Evolutionary conservation across 2,797 vertebrate genomes (phyloP), one percentile per base, ranked within the genome.

Genomic region (Argentina silus): DNA sequence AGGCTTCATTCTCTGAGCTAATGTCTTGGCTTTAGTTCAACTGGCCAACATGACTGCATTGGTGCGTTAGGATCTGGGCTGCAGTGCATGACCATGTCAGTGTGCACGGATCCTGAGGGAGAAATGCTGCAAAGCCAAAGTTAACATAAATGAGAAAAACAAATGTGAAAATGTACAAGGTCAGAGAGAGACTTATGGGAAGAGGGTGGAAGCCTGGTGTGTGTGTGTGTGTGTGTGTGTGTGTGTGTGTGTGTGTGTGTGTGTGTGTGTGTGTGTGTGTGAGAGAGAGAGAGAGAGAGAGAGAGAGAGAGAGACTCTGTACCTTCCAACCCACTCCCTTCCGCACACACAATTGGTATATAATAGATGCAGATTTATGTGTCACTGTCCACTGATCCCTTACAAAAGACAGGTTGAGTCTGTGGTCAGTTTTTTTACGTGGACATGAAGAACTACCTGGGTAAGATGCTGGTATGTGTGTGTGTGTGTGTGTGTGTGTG

Each of bases 101-200:
- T 15, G 50, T 3, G 11, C 50, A 51, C 8, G 48, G 14, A 51
- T 11, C 48, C 10, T 27, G 21, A 11, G 10, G 55, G 19, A 11
- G 51, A n/a, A n/a, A n/a, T 53, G 14, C 51, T 5, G 6, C 12
- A 53, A n/a, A 15, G 4, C 17, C 14, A 53, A 53, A 11, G 4
- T 2, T 12, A 53, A n/a, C 6, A 53, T 1, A 14, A 12, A 11
- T 5, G 10, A 21, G 55, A 3, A 57, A 8, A 3, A n/a, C 55
- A 56, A 56, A 17, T 56, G 17, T n/a, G 15, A 57, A 1, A 12
- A 7, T 21, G 1, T 19, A 17, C 0, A 10, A 1, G 10, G 23
- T 57, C 56, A 3, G 81, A 83, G 79, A 83, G 72, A 69, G 66
- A 72, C 67, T 80, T 69, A 17, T 10, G 51, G 70, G 74, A 82